Evolutionary conservation across 2,113 vertebrate species (phyloP).

Genomic region (Alligator mississippiensis): DNA sequence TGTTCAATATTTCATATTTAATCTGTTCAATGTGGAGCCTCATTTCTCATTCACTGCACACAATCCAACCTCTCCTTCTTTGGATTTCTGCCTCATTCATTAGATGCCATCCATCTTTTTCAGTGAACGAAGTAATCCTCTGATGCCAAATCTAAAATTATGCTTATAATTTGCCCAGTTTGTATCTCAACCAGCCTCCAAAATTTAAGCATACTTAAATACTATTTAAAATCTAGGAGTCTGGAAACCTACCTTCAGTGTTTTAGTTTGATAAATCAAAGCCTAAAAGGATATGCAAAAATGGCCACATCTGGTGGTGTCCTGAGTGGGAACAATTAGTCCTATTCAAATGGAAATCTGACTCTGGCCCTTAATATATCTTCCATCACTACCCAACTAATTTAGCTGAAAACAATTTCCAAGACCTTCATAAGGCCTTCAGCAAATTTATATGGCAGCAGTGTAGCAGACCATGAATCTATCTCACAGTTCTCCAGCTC

Average conservation of each 20-base stretch:
- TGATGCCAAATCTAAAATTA: slow-evolving; percentile 1
- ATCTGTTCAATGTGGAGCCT: background rate
- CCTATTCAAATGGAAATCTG: background rate
- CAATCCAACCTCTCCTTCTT: background rate
- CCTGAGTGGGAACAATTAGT: background rate
- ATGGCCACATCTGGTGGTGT: background rate
- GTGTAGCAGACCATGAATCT: background rate
- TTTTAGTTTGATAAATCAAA: background rate
- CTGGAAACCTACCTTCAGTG: background rate
- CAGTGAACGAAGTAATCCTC: background rate
- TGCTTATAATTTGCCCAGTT: background rate
- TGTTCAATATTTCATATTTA: background rate
- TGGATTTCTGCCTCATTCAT: background rate
- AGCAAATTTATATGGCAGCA: background rate
- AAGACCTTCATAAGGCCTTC: background rate
- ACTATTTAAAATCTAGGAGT: background rate
- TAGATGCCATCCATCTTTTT: background rate
- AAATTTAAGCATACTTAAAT: background rate
- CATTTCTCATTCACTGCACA: background rate
- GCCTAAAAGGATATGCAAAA: background rate
- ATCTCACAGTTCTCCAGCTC: background rate
- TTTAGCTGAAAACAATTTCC: slow-evolving; percentile 22
- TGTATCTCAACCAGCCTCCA: background rate
- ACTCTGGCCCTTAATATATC: background rate
- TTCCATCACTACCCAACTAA: background rate